Conservation (phyloP, 2,888 invertebrate species). For the Drosophila lutescens region DNA sequence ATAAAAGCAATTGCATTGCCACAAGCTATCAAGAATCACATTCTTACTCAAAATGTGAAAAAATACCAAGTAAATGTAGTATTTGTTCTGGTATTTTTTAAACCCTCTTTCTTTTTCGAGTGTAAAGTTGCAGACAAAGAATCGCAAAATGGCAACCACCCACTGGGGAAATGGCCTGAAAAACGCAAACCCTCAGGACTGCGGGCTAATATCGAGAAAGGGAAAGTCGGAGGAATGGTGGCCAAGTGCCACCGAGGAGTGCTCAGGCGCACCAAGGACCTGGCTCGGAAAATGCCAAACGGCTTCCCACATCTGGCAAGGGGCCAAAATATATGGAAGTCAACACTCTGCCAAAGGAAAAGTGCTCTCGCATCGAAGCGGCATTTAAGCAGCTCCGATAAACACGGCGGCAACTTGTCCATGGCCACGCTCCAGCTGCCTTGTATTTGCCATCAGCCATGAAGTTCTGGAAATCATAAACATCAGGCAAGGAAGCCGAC, state of each 20-base stretch:
- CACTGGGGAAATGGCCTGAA: slow-evolving; percentile 26
- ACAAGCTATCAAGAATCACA: background rate
- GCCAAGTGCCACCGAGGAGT: slow-evolving; percentile 22
- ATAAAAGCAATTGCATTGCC: background rate
- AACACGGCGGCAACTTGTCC: slow-evolving; percentile 42
- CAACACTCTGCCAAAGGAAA: slow-evolving; percentile 22
- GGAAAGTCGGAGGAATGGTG: slow-evolving; percentile 33
- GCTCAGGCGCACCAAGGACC: slow-evolving; percentile 47
- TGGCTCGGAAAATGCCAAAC: slow-evolving; percentile 37
- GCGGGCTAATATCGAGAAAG: slow-evolving; percentile 27
- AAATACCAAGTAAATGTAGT: background rate
- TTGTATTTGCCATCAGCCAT: slow-evolving; percentile 33
- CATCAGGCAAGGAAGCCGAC: slow-evolving; percentile 25
- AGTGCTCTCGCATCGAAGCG: slow-evolving; percentile 28
- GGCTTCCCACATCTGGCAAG: slow-evolving; percentile 30
- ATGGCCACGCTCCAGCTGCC: slow-evolving; percentile 38
- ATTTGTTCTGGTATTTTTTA: too few species aligned
- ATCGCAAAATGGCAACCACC: slow-evolving; percentile 34
- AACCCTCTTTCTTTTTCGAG: too few species aligned
- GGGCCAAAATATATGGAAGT: slow-evolving; percentile 33
- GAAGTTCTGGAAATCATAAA: slow-evolving; percentile 58
- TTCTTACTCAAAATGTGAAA: too few species aligned
- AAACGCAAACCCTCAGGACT: slow-evolving; percentile 28
- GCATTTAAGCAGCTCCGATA: slow-evolving; percentile 44
- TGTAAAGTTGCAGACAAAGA: slow-evolving; percentile 20